Evolutionary conservation across 2,797 vertebrate species (phyloP), one percentile per base, ranked within the genome.

Genomic region (Sylvia borin): DNA sequence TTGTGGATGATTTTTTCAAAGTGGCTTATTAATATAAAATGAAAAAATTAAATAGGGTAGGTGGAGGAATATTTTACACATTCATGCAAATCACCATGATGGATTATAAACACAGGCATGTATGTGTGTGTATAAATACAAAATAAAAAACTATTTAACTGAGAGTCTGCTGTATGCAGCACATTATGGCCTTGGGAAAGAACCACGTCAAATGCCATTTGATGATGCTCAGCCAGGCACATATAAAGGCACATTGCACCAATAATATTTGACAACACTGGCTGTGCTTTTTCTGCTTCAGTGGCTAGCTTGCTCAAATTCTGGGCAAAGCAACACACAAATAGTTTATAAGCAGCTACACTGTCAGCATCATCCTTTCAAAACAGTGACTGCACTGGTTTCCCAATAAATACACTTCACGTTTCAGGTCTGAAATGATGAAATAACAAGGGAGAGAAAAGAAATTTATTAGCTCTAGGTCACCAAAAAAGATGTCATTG

Each of bases 231-330:
- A 97, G 97, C 85, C 96, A 97, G 95, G 95, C 96, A 97, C 84
- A 55, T n/a, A 96, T 88, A 97, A 96, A 96, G 93, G 93, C 95
- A 96, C 95, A 95, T 47, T 92, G 96, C 97, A 96, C 96, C 97
- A 89, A 97, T 97, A 96, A 93, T 98, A 97, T 97, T 42, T 97
- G 96, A 98, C 97, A 98, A 97, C 89, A 64, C 94, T 96, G 87
- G 94, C 86, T 88, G 97, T 97, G 97, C 96, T 97, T 97, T 96
- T 98, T 98, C 97, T 97, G 96, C 97, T 96, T 96, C 97, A 93
- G 54, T 96, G 95, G 85, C 53, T 85, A 96, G 88, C 95, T 96
- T 95, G 94, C 92, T 93, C 94, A 88, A 93, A 97, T 95, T 90
- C 91, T 77, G 64, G 61, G 75, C 82, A 92, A 96, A 94, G 84